Conservation (phyloP, 2,113 vertebrate species). For the Phyllostomus discolor region DNA sequence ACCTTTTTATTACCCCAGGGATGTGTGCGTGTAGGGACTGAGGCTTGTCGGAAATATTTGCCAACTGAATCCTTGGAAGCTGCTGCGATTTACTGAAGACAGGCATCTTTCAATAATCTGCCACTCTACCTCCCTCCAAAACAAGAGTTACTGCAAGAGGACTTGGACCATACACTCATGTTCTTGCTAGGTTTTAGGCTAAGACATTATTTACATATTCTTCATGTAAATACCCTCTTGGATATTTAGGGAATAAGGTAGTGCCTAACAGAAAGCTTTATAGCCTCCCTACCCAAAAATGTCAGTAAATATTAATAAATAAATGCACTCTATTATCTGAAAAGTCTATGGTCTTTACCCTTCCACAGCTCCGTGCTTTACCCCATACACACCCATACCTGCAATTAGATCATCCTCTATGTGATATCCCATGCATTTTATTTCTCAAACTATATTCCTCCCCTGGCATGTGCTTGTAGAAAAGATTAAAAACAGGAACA, state of each 20-base stretch:
- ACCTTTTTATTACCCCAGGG: neutral
- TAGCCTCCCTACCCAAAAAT: neutral
- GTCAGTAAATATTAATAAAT: neutral
- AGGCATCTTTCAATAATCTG: neutral
- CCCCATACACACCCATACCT: neutral
- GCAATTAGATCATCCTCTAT: neutral
- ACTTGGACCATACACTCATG: neutral
- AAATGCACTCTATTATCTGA: neutral
- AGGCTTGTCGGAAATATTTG: neutral
- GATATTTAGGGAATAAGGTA: neutral
- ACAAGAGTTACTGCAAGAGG: neutral
- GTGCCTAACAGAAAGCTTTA: neutral
- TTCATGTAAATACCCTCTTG: constrained; percentile 1
- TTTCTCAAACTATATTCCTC: neutral
- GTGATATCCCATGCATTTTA: neutral
- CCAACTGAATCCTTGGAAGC: neutral
- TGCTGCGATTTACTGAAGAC: neutral
- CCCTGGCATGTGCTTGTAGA: neutral
- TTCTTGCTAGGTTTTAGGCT: neutral
- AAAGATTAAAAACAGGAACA: neutral
- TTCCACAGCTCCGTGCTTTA: neutral
- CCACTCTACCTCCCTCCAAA: neutral
- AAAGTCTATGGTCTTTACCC: neutral
- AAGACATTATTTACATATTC: neutral
- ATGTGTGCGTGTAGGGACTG: neutral